Base-by-base conservation (phyloP, 92 coral and sea anemone species). In the Porites divaricata region DNA sequence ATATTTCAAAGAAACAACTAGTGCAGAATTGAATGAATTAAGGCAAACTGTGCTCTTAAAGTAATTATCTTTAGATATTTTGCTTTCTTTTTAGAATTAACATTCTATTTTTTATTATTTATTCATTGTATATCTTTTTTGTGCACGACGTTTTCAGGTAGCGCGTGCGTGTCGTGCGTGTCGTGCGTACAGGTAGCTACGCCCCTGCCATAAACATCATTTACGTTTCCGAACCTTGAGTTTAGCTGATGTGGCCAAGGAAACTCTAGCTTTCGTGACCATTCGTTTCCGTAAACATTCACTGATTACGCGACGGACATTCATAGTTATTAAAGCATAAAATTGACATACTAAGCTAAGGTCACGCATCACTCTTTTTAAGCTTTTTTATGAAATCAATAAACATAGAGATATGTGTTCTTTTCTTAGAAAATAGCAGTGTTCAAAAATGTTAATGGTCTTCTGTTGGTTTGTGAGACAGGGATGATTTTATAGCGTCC, bases 201-300 rank as follows among this genome's bases (percentile, higher is more conserved):
- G n/a, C n/a, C n/a, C n/a, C n/a, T n/a, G n/a, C n/a, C n/a, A 35
- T 35, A 35, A 35, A 5, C 45, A 35, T 35, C 15, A 54, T 78
- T 52, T 13, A 4, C 11, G 45, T 78, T 50, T 20, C 13, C 45
- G 50, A 49, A 6, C 63, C 23, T n/a, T 45, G 8, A 64, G 49
- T 62, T 14, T 11, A 9, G 63, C 59, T 15, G 12, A 7, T 15
- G 14, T 11, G 59, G 17, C 59, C 59, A 54, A 54, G 2, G 16
- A 54, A 54, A 54, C 13, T 54, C 59, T 54, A 11, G 14, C 59
- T 54, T 15, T 54, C 59, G 12, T 54, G 59, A 54, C 59, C 16
- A 8, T 54, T 54, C 59, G 59, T 23, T 62, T 78, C 83, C 74
- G 83, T 78, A 78, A 78, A 78, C 83, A 63, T 49, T 41, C 10